Base-by-base conservation (phyloP, 2,113 vertebrate species). In the Cercocebus atys region DNA sequence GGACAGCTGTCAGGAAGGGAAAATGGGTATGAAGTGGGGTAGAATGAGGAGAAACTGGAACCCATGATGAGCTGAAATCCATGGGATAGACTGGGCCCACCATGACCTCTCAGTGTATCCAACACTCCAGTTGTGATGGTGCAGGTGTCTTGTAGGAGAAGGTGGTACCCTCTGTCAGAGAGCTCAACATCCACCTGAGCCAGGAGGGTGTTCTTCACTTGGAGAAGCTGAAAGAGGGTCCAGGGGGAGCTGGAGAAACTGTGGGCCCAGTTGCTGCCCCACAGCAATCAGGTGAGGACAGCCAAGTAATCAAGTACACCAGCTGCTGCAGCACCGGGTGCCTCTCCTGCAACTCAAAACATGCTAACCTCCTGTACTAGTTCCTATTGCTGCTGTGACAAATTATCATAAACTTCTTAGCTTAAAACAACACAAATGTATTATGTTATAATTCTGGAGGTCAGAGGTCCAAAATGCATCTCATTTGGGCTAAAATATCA, bases 351-450 rank as follows among this genome's bases (percentile, higher is more conserved):
- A 38, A 68, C 5, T 16, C 2, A 55, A 90, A 45, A 4, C 38
- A 14, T 5, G 1, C 4, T 25, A 0, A 13, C 3, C 1, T 35
- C n/a, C 22, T 17, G 8, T 6, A 18, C 50, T 10, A 72, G 43
- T 55, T 80, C 61, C 38, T 40, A 0, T 35, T 81, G 66, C 20
- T 52, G 20, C 43, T 64, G 7, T 87, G 43, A 57, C 45, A 70
- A 43, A 68, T 50, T 50, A 38, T 22, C 23, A 18, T 13, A 17
- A 55, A 27, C 6, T 80, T 30, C 35, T 1, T 55, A 5, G 16
- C 47, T 80, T 75, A 32, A 22, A 68, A 76, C 7, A 57, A 35
- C 25, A 57, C 55, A 87, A 5, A 32, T 38, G 10, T 43, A 12
- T 20, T 14, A 45, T 78, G 70, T 64, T 32, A 25, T 12, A 23